Base-by-base conservation (phyloP, 2,113 vertebrate species). In the Serinus canaria region DNA sequence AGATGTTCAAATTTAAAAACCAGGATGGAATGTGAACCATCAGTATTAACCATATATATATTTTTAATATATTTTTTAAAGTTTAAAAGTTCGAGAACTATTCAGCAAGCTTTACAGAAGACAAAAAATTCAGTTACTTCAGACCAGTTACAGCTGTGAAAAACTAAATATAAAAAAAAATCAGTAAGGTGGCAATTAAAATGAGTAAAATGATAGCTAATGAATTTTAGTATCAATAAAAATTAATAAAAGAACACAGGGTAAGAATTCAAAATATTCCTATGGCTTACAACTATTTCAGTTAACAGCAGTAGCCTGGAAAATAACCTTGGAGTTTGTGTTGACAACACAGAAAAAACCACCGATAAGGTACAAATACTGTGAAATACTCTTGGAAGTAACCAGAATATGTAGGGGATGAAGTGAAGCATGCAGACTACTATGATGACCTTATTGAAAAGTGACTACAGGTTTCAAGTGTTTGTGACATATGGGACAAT, bases 401-500 rank as follows among this genome's bases (percentile, higher is more conserved):
- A 67, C 3, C 31, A 6, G 11, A 21, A 67, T 31, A 7, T n/a
- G 25, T 5, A 46, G 2, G 5, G 6, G 10, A 52, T 22, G 13
- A 8, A 75, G 11, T 15, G 10, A 72, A 64, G 33, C 1, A n/a
- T 23, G 1, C 8, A 43, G 12, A 90, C 37, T 18, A 52, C 21
- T 52, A 9, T 22, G 15, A 4, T 67, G 35, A 59, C 1, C 1
- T 73, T 49, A 33, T 52, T 75, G 53, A 70, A 63, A 74, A 18
- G 2, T 20, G 8, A 3, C 13, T 76, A 55, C 4, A n/a, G 5
- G 1, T 44, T 83, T 47, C 55, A 87, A 73, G 12, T 17, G 0
- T 12, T 50, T 37, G 14, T 53, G 28, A 31, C 35, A n/a, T 31
- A 49, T 14, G 16, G 3, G 30, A 68, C 2, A 56, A 72, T 15